Base-by-base conservation (phyloP, 2,888 invertebrate species). In the Hesperia comma region DNA sequence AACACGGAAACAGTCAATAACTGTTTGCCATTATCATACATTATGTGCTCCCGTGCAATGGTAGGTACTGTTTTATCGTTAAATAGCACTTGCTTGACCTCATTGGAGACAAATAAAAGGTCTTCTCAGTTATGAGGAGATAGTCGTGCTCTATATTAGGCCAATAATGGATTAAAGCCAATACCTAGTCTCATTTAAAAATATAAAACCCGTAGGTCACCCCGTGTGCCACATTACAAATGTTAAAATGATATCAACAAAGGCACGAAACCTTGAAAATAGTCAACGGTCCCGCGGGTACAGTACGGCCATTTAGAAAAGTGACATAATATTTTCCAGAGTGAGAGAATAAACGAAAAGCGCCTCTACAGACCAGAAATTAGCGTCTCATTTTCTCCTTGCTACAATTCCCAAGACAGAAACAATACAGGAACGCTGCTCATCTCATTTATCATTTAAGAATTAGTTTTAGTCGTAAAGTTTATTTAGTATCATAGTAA, bases 361-460 rank as follows among this genome's bases (percentile, higher is more conserved):
- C 58, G 54, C 33, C 54, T 46, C 37, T 66, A 43, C 43, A 60
- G 56, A 61, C 61, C 56, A 61, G 56, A 56, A 56, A 67, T 61
- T 61, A 61, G 21, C 56, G 55, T 56, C 41, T 33, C 49, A 51
- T 61, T 55, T 67, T 46, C 56, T 37, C 26, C 46, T 26, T 43
- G 40, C n/a, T 46, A 32, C 26, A 46, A 60, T 51, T 67, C 61
- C 54, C 61, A 46, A 49, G 54, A 56, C 21, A 67, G 46, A 61
- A 56, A 67, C 56, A 67, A 56, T 61, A 67, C 49, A 32, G 60
- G 49, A 61, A 53, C 54, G 51, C 70, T 68, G 62, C 58, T 69
- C 55, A 41, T 61, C 33, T 61, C 64, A 75, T 77, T 75, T 74
- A 77, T 76, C 75, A 75, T 73, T 49, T 61, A 49, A 68, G 67